Percentiles rank a stretch among this genome's conserved stretches.
These are phyloP conservation scores for Colletes gigas DNA, from an alignment of 1,140 invertebrate genomes.

Conservation along the genomic window DNA sequence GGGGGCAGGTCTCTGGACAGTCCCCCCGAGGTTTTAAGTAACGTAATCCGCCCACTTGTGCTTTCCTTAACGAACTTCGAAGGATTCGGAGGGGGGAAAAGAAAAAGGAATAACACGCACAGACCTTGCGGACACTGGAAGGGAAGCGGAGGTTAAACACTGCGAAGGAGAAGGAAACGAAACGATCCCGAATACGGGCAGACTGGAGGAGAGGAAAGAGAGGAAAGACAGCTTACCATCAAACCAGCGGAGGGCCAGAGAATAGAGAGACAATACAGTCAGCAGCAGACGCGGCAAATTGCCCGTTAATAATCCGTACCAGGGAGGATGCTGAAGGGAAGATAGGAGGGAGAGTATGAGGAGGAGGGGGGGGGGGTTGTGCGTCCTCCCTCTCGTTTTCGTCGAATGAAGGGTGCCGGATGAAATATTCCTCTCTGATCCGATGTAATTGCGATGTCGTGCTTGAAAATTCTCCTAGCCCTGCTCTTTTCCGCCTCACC, in stretches of 20 bases:
- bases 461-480: constrained; percentile 63
- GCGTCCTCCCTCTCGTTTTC: constrained; percentile 60
- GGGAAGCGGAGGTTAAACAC: neutral
- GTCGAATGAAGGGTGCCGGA: constrained; percentile 60
- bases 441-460: constrained; percentile 77
- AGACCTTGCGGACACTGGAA: neutral
- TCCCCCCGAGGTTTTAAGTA: constrained; percentile 48
- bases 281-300: constrained; percentile 80
- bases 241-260: constrained; percentile 52
- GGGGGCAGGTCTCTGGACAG: constrained; percentile 33
- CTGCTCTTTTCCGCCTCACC: constrained; percentile 29
- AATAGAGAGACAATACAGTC: constrained; percentile 80
- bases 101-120: constrained; percentile 5
- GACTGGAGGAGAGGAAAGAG: constrained; percentile 29
- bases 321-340: constrained; percentile 46
- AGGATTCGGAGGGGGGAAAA: constrained; percentile 36
- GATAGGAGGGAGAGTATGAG: constrained; percentile 23
- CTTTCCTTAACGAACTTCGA: constrained; percentile 62
- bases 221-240: constrained; percentile 39
- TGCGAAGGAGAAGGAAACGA: neutral
- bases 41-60: constrained; percentile 38
- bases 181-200: constrained; percentile 43
- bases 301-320: constrained; percentile 79
- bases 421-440: constrained; percentile 79
- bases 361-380: constrained; percentile 8